Base-by-base conservation (phyloP, 2,888 invertebrate species). In the Phytoseiulus persimilis region DNA sequence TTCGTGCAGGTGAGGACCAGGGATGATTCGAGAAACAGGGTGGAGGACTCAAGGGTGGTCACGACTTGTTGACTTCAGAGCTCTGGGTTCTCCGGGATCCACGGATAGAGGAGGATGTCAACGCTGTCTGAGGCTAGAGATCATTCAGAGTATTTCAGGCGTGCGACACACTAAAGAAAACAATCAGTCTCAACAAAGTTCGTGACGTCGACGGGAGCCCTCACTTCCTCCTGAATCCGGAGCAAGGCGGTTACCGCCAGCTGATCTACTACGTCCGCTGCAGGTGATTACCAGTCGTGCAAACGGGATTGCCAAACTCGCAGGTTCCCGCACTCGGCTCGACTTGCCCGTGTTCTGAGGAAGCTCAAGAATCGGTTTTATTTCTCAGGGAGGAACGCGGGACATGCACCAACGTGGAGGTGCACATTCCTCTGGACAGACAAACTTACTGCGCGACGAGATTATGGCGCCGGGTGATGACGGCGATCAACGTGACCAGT, bases 81-180 rank as follows among this genome's bases (percentile, higher is more conserved):
- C 65, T 65, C 65, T 14, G 65, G 18, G 65, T 6, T 65, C 65
- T 28, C 18, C 65, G 65, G 65, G 18, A 28, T 11, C 5, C 23
- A 2, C 65, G 5, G 28, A 65, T 65, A 2, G 65, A 65, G 65
- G 65, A 65, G 28, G 65, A 65, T 65, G 28, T 65, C 65, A 65
- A 33, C 32, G 87, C 39, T 32, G 32, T 87, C 87, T 87, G 87
- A 87, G 87, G 45, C 32, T 87, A 87, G 87, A 33, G 87, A 87
- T 33, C 87, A 87, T 87, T n/a, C 87, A 87, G 87, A 87, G 87
- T 87, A 45, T 87, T 87, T n/a, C 87, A 87, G 87, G 87, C 87
- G 6, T 87, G 87, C 32, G 87, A 87, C 39, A 87, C 87, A 23
- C 32, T 11, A 18, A 87, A 28, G 39, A 39, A 45, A 33, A 87